Base-by-base conservation (phyloP, 1,140 invertebrate species). In the Antheraea mylitta region DNA sequence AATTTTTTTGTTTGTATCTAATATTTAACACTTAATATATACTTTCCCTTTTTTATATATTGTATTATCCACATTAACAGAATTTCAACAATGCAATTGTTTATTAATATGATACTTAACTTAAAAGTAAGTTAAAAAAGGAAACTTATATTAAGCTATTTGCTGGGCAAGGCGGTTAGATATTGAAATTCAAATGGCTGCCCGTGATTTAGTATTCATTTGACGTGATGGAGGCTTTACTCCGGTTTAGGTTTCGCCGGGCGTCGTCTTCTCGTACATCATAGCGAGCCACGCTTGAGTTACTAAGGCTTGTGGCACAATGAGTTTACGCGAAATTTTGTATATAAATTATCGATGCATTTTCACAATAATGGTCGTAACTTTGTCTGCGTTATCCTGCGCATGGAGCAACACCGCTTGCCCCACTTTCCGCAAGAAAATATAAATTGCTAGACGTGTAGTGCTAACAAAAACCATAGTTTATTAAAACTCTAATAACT, bases 171-270 rank as follows among this genome's bases (percentile, higher is more conserved):
- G 38, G 66, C 72, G 76, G 66, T 68, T 80, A 85, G 84, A 87
- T 91, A 90, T 91, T 91, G 89, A 91, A 90, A 91, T 91, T 89
- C 87, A 90, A 91, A 90, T 90, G 83, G 86, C 79, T 82, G 76
- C 69, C 78, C 81, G 80, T 86, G 89, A 90, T 90, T 91, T 86
- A 89, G 89, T 91, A 91, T 91, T 91, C 89, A 91, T 91, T 89
- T 90, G 87, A 88, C 79, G 89, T 86, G 86, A 85, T 86, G 85
- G 89, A 88, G 85, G 89, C 87, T 85, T 91, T 86, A 81, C 82
- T 78, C 77, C 84, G 86, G 86, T 89, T 91, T 89, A 89, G 86
- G 86, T 91, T 91, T 91, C 89, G 87, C 83, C 83, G 83, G 82
- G 87, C 87, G 87, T 91, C 87, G 83, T 78, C 85, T 83, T 87